These are phyloP conservation scores for Steinernema carpocapsae DNA, from an alignment of 2,888 invertebrate species.

Conservation along the genomic window DNA sequence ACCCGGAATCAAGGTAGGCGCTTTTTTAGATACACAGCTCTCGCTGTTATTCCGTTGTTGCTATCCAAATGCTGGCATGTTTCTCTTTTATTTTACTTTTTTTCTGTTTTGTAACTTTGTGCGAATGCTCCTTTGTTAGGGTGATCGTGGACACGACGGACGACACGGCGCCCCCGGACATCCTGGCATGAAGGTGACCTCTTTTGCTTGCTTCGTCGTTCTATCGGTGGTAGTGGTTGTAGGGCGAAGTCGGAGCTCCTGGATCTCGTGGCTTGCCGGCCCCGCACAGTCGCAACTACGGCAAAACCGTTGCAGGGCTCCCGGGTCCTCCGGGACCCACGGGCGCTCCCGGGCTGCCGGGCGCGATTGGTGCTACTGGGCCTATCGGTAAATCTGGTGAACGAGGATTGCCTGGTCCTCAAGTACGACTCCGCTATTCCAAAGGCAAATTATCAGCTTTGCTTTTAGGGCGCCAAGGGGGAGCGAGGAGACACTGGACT, in stretches of 20 bases:
- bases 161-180: conserved; percentile 26
- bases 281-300: conserved; percentile 25
- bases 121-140: conserved; percentile 38
- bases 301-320: conserved; percentile 45
- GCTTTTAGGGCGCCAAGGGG: conserved; percentile 64
- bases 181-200: conserved; percentile 23
- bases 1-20: conserved; percentile 53
- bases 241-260: conserved; percentile 26
- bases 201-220: conserved; percentile 16
- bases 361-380: conserved; percentile 36
- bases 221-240: conserved; percentile 32
- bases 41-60: no score
- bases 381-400: conserved; percentile 29
- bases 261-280: conserved; percentile 32
- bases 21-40: neutral
- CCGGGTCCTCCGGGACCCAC: conserved; percentile 53
- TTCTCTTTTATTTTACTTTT: neutral
- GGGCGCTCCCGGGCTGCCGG: conserved; percentile 42
- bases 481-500: conserved; percentile 60
- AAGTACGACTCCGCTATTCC: conserved; percentile 1
- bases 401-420: conserved; percentile 28
- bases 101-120: conserved; percentile 34
- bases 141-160: conserved; percentile 40
- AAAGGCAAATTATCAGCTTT: neutral
- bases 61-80: conserved; percentile 2